Percentiles rank a stretch among this genome's conserved stretches.
Conservation (phyloP, 2,888 invertebrate species). For the Cyclophora albipunctata region DNA sequence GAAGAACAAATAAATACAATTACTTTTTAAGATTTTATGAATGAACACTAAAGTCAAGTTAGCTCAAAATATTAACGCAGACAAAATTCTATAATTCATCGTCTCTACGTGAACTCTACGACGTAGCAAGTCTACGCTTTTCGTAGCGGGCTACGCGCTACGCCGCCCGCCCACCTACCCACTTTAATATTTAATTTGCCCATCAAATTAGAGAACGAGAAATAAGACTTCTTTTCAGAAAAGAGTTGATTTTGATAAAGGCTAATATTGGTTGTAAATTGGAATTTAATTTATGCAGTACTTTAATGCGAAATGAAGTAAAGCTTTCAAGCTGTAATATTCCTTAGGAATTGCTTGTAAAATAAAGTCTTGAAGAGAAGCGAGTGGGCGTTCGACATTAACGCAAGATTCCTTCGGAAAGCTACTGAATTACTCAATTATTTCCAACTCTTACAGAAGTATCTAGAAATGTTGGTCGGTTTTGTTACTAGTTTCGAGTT, state of each 20-base stretch:
- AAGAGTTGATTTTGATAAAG: too few relatives aligned
- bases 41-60: neutral
- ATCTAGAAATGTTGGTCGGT: too few relatives aligned
- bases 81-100: neutral
- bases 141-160: slow-evolving; percentile 27
- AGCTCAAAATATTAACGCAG: neutral
- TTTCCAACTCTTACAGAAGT: slow-evolving; percentile 1
- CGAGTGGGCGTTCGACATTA: slow-evolving; percentile 9
- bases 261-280: too few relatives aligned
- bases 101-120: slow-evolving; percentile 2
- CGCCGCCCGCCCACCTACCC: slow-evolving; percentile 15
- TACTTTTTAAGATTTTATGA: too few relatives aligned
- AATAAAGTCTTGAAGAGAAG: neutral
- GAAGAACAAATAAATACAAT: too few relatives aligned
- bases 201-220: too few relatives aligned
- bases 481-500: too few relatives aligned
- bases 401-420: slow-evolving; percentile 5
- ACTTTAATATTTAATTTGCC: slow-evolving; percentile 2
- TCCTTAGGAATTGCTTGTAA: too few relatives aligned
- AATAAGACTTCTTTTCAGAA: too few relatives aligned
- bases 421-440: slow-evolving; percentile 3
- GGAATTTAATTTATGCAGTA: too few relatives aligned
- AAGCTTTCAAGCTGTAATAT: too few relatives aligned
- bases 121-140: slow-evolving; percentile 28
- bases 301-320: too few relatives aligned